A percentile compares a stretch with the other conserved stretches of the same genome.
Conservation (phyloP, 2,888 invertebrate species). For the Xestia rhomboidea region DNA sequence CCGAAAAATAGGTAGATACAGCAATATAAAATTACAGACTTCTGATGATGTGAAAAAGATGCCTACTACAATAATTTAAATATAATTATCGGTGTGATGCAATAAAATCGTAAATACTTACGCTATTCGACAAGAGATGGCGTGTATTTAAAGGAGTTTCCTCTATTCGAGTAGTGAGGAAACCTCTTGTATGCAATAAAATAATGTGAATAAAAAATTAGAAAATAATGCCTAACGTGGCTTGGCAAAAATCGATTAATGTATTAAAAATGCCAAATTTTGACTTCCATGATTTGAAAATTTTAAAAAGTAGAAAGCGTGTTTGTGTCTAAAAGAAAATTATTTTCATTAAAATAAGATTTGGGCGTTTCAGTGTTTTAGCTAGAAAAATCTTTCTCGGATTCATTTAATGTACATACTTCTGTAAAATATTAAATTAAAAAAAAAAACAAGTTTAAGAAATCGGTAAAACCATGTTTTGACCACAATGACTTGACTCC, state of each 20-base stretch:
- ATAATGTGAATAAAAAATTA: conserved; percentile 15
- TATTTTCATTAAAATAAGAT: conserved; percentile 17
- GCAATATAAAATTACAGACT: conserved; percentile 14
- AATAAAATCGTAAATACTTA: conserved; percentile 19
- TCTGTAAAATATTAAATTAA: conserved; percentile 15
- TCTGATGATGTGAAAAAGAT: conserved; percentile 4
- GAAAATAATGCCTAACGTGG: conserved; percentile 25
- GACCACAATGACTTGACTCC: not conserved
- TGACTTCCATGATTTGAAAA: conserved; percentile 63
- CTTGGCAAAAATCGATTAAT: conserved; percentile 54
- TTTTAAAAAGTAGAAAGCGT: conserved; percentile 41
- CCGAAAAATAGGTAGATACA: not conserved
- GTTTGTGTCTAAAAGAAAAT: conserved; percentile 50
- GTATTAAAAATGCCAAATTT: conserved; percentile 63
- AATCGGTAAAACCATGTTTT: conserved; percentile 54
- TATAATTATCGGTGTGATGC: conserved; percentile 12
- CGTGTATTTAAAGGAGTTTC: conserved; percentile 7
- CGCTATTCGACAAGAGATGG: conserved; percentile 19
- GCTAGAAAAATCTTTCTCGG: conserved; percentile 35
- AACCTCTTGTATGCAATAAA: conserved; percentile 22
- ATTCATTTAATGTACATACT: conserved; percentile 26
- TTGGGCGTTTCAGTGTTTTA: conserved; percentile 20
- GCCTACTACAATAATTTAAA: conserved; percentile 11
- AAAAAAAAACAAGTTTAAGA: conserved; percentile 15
- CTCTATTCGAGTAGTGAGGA: conserved; percentile 6